Evolutionary conservation across 2,888 invertebrate genomes (phyloP).

Genomic region (Agrochola macilenta): DNA sequence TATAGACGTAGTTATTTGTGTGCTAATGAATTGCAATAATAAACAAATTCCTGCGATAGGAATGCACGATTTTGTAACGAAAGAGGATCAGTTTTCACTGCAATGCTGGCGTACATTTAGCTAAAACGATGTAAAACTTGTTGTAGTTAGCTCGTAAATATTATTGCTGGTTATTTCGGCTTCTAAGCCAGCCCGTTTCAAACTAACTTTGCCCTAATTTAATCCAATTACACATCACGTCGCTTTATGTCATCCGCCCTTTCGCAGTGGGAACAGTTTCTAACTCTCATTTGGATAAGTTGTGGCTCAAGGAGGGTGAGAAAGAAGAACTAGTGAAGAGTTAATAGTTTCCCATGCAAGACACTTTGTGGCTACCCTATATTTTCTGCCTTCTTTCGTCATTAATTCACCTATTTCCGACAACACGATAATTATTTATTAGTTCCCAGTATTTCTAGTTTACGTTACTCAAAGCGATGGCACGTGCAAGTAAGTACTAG

Average conservation of each 20-base stretch:
- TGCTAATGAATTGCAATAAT: not conserved
- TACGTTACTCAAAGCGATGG: slow-evolving; percentile 10
- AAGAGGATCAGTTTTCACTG: slow-evolving; percentile 25
- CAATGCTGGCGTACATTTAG: not conserved
- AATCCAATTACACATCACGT: not conserved
- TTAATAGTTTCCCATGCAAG: not conserved
- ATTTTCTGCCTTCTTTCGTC: not conserved
- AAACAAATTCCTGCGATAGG: slow-evolving; percentile 5
- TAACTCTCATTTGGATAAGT: not conserved
- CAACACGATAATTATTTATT: slow-evolving; percentile 26
- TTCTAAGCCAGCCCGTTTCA: not conserved
- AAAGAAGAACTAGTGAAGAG: not conserved
- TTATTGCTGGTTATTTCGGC: not conserved
- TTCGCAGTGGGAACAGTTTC: not conserved
- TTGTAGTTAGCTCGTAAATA: not conserved
- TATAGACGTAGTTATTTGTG: not conserved
- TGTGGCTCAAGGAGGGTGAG: not conserved
- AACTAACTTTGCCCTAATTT: not conserved
- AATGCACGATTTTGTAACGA: not conserved
- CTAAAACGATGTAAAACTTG: not conserved
- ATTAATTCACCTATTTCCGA: not conserved
- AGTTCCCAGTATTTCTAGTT: slow-evolving; percentile 6
- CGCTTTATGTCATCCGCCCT: not conserved
- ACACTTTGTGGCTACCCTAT: not conserved
- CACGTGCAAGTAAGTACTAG: slow-evolving; percentile 25